Evolutionary conservation across 2,888 invertebrate genomes (phyloP).

Genomic region (Arge pagana): DNA sequence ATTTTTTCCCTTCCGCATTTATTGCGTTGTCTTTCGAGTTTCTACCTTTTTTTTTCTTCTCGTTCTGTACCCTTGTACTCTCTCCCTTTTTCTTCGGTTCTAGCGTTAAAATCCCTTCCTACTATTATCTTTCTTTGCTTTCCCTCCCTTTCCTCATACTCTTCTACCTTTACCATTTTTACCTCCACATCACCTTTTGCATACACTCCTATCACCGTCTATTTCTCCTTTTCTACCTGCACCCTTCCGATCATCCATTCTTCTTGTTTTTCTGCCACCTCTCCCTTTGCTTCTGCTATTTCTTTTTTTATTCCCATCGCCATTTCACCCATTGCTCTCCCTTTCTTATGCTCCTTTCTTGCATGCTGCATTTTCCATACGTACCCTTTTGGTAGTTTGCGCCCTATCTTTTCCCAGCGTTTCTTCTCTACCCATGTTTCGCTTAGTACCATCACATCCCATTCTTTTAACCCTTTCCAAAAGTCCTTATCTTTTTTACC

Average conservation of each 20-base stretch:
- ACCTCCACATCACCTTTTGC: not conserved
- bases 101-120: conserved; percentile 3
- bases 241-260: not conserved
- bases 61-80: not conserved
- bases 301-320: not conserved
- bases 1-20: not conserved
- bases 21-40: not conserved
- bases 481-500: conserved; percentile 1
- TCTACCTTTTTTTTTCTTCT: not conserved
- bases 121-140: not conserved
- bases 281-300: not conserved
- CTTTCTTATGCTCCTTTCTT: not conserved
- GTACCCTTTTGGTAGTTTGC: not conserved
- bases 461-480: not conserved
- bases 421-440: conserved; percentile 7
- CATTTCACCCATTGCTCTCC: not conserved
- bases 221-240: not conserved
- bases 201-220: not conserved
- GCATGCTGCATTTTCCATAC: not conserved
- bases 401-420: not conserved
- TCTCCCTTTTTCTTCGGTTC: not conserved
- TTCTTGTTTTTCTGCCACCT: not conserved
- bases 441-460: not conserved
- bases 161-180: not conserved
- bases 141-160: not conserved